A percentile compares a stretch with the other conserved stretches of the same genome.
Evolutionary conservation across 2,113 vertebrate species (phyloP).

Genomic region (Corythornis madagascariensis): DNA sequence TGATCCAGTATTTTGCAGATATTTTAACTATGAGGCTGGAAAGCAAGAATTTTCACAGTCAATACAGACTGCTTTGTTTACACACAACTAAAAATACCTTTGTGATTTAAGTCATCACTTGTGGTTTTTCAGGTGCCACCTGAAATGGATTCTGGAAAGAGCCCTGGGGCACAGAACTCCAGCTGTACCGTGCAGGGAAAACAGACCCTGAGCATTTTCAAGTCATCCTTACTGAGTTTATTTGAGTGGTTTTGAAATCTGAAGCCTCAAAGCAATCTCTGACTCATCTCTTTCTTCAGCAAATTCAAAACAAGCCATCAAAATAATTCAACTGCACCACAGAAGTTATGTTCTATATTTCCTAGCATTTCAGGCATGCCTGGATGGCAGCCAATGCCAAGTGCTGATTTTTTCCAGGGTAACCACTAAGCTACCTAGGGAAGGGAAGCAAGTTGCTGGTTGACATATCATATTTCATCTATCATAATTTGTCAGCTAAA

Average conservation of each 20-base stretch:
- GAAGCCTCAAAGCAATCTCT: constrained; percentile 57
- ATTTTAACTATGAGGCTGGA: background rate
- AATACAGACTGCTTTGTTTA: background rate
- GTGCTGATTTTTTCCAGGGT: constrained; percentile 33
- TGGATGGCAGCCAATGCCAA: constrained; percentile 46
- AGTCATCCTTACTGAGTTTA: constrained; percentile 17
- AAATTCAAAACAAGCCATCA: constrained; percentile 58
- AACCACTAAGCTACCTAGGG: constrained; percentile 36
- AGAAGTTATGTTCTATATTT: constrained; percentile 45
- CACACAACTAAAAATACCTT: background rate
- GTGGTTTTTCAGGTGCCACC: constrained; percentile 9
- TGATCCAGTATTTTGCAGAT: background rate
- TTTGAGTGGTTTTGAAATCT: constrained; percentile 16
- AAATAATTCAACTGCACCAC: constrained; percentile 17
- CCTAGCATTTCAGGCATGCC: constrained; percentile 36
- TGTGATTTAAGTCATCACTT: constrained; percentile 3
- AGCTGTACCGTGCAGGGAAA: background rate
- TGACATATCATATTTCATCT: constrained; percentile 51
- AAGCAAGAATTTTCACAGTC: background rate
- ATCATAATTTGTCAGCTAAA: constrained; percentile 54
- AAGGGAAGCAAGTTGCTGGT: background rate
- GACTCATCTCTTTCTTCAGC: constrained; percentile 58
- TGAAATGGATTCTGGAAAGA: constrained; percentile 29
- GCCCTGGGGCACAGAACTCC: constrained; percentile 3
- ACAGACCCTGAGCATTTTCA: background rate